Conservation (phyloP, 2,888 invertebrate species). For the Alitta virens region DNA sequence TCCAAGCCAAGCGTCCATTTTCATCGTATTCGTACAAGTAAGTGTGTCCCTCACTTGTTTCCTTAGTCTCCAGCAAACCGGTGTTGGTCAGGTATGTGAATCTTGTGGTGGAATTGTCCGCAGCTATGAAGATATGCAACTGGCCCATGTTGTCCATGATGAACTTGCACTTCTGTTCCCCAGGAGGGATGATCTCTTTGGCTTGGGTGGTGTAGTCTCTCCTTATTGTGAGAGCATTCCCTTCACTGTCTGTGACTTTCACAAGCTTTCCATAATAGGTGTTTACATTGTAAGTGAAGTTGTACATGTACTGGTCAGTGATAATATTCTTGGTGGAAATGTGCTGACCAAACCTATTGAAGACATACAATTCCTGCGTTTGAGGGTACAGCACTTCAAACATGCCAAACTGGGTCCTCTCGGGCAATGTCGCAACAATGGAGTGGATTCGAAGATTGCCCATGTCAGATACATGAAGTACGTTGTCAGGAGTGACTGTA, state of each 20-base stretch:
- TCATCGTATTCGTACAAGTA: slow-evolving; percentile 85
- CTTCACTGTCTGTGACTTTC: slow-evolving; percentile 89
- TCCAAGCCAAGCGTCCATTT: slow-evolving; percentile 80
- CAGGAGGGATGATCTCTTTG: slow-evolving; percentile 68
- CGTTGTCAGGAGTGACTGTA: slow-evolving; percentile 92
- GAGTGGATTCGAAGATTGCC: slow-evolving; percentile 70
- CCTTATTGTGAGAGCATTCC: slow-evolving; percentile 75
- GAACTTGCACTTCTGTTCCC: slow-evolving; percentile 57
- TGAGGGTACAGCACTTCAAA: slow-evolving; percentile 92
- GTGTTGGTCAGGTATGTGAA: slow-evolving; percentile 89
- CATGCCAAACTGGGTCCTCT: slow-evolving; percentile 54
- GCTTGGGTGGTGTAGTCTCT: slow-evolving; percentile 77
- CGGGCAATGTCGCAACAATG: slow-evolving; percentile 49
- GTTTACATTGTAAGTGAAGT: slow-evolving; percentile 94
- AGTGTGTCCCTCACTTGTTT: slow-evolving; percentile 55
- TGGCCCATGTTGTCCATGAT: slow-evolving; percentile 90
- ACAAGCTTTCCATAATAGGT: slow-evolving; percentile 93
- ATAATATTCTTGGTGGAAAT: slow-evolving; percentile 90
- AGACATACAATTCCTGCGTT: slow-evolving; percentile 75
- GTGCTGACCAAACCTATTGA: slow-evolving; percentile 82
- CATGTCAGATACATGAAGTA: slow-evolving; percentile 93
- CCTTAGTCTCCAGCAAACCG: slow-evolving; percentile 69
- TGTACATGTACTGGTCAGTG: slow-evolving; percentile 90
- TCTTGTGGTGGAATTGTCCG: slow-evolving; percentile 89
- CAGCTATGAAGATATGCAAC: slow-evolving; percentile 81